These are phyloP conservation scores for Dendrolimus punctatus DNA, from an alignment of 1,140 invertebrate species.

Conservation along the genomic window DNA sequence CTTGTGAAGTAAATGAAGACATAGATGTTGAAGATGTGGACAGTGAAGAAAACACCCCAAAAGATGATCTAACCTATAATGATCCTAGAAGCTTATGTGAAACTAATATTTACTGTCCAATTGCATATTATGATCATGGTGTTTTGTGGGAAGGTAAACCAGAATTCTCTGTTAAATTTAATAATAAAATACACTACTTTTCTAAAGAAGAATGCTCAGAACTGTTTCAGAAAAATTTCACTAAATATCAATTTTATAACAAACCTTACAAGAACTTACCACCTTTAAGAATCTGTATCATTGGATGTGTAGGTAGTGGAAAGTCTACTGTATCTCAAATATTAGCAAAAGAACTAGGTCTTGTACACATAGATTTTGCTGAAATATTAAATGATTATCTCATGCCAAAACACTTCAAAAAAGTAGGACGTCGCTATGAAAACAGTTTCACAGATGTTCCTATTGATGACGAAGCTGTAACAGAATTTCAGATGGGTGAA, in stretches of 20 bases:
- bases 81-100: slow-evolving; percentile 66
- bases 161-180: slow-evolving; percentile 62
- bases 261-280: slow-evolving; percentile 57
- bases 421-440: slow-evolving; percentile 47
- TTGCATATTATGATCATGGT: slow-evolving; percentile 62
- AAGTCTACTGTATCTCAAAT: slow-evolving; percentile 63
- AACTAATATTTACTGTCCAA: slow-evolving; percentile 71
- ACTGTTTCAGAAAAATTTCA: slow-evolving; percentile 59
- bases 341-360: slow-evolving; percentile 69
- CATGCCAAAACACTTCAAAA: slow-evolving; percentile 53
- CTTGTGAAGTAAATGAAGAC: slow-evolving; percentile 24
- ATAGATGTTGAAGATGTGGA: slow-evolving; percentile 34
- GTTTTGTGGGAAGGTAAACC: slow-evolving; percentile 74
- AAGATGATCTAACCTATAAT: slow-evolving; percentile 42
- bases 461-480: slow-evolving; percentile 37
- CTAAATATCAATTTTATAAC: slow-evolving; percentile 49
- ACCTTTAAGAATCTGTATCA: slow-evolving; percentile 68
- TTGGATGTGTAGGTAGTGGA: slow-evolving; percentile 69
- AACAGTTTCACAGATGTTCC: slow-evolving; percentile 41
- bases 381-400: slow-evolving; percentile 43
- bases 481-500: slow-evolving; percentile 37
- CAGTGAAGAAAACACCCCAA: slow-evolving; percentile 29
- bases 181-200: slow-evolving; percentile 69
- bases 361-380: slow-evolving; percentile 66
- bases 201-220: slow-evolving; percentile 54